A percentile compares a stretch with the other conserved stretches of the same genome.
These are phyloP conservation scores for Anthopleura xanthogrammica DNA, from an alignment of 92 coral and sea anemone species.

Conservation along the genomic window DNA sequence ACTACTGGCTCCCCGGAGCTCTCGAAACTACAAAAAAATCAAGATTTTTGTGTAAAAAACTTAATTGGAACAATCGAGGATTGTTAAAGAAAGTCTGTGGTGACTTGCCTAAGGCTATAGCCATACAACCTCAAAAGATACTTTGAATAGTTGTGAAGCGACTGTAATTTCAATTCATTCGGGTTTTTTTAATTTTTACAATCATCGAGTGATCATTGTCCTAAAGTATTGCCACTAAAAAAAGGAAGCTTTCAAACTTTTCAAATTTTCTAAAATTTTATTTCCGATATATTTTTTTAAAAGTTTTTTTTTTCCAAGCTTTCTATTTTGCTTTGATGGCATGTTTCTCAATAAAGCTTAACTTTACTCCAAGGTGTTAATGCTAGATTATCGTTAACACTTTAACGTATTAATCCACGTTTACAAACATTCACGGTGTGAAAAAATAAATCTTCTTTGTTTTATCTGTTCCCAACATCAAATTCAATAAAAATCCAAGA, in stretches of 20 bases:
- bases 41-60: background rate
- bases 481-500: background rate
- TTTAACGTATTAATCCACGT: background rate
- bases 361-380: background rate
- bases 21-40: background rate
- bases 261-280: background rate
- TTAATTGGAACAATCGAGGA: background rate
- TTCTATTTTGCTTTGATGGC: background rate
- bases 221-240: background rate
- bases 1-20: background rate
- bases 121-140: background rate
- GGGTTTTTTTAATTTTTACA: background rate
- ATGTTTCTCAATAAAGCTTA: background rate
- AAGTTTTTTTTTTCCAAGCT: too few relatives aligned
- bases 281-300: background rate
- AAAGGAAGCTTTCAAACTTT: background rate
- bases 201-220: background rate
- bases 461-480: background rate
- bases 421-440: background rate
- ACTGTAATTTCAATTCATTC: background rate
- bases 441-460: constrained; percentile 1
- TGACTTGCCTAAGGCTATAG: background rate
- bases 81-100: background rate
- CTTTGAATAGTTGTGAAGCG: background rate
- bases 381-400: background rate